Evolutionary conservation across 2,113 vertebrate species (phyloP), one percentile per base, ranked within the genome.

Genomic region (Coregonus clupeaformis): DNA sequence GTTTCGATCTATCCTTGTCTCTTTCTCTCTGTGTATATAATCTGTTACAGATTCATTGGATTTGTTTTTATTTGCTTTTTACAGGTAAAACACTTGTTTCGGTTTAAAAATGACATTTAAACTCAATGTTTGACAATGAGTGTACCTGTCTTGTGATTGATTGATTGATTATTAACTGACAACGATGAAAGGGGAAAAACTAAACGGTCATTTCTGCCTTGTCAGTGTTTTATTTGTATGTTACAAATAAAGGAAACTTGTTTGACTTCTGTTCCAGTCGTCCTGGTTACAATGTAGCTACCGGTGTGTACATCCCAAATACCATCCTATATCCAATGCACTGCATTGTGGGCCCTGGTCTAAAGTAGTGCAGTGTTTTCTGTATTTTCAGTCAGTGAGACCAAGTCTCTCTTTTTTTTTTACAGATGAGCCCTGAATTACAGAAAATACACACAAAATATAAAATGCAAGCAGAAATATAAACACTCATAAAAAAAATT

Each of bases 191-290:
- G 83, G 90, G 89, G 91, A 90, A 86, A 18, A 52, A 52, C 13
- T 70, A 75, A 78, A 82, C 25, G 87, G 87, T 92, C 86, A 87
- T 92, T 85, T 92, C 87, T 89, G 91, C 91, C 91, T 92, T 90
- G 85, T 90, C 86, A 89, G 90, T 92, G 91, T 93, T 93, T 92
- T 89, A 89, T 94, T 94, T 93, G 91, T 91, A 90, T 91, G 91
- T 91, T 89, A 87, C 90, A 91, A 91, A 91, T 92, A 90, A 91
- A 93, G 81, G 85, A 89, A 92, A 90, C 83, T 90, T 89, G 80
- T 90, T 91, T 89, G 84, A 91, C 86, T 11, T 2, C 9, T 42
- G 36, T 42, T 42, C 36, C 36, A 42, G 36, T 11, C 11, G 36
- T 42, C 9, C 36, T 42, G 36, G 9, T 42, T 42, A 11, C 2